Evolutionary conservation across 2,113 vertebrate species (phyloP), one percentile per base, ranked within the genome.

Genomic region (Ammodytes marinus): DNA sequence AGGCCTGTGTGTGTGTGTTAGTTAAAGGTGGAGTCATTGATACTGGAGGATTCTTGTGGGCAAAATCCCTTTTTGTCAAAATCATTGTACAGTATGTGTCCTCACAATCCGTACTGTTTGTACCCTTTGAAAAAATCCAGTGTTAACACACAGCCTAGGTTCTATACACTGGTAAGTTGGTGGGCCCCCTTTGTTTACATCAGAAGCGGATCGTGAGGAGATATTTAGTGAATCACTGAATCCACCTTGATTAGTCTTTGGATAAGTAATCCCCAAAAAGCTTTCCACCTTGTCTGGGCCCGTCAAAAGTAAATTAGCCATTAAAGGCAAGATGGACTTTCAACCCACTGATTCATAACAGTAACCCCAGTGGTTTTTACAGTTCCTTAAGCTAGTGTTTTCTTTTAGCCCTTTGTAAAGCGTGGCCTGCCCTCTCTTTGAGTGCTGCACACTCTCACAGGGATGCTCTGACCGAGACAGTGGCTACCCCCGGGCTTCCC

Each of bases 401-500:
- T 82, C 63, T 63, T 82, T 82, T n/a, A n/a, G 7, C 17, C 49
- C 45, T 91, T 88, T 89, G 71, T 81, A 7, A 27, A 86, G 74
- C 57, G 40, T 27, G 55, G 55, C 60, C 54, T 47, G 15, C 40
- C 49, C 52, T 70, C 57, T 85, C 63, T 80, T 68, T 85, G 88
- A 93, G 72, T 88, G 74, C 83, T 76, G 58, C 73, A 73, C 70
- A 55, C 83, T 85, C 68, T 84, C 58, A 19, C 64, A 66, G 80
- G 83, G 88, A 86, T 70, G 74, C 76, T 77, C 79, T 46, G 47
- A 69, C 77, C 49, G 83, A 89, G 84, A 84, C 84, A 47, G 77
- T 6, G 71, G 52, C 59, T 81, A 63, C 87, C 90, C 88, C 59
- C 46, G 35, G 92, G 93, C 60, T 50, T 60, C 64, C 69, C 45